A percentile compares a stretch with the other conserved stretches of the same genome.
Conservation (phyloP, 2,888 invertebrate genomes). For the Blera fallax region DNA sequence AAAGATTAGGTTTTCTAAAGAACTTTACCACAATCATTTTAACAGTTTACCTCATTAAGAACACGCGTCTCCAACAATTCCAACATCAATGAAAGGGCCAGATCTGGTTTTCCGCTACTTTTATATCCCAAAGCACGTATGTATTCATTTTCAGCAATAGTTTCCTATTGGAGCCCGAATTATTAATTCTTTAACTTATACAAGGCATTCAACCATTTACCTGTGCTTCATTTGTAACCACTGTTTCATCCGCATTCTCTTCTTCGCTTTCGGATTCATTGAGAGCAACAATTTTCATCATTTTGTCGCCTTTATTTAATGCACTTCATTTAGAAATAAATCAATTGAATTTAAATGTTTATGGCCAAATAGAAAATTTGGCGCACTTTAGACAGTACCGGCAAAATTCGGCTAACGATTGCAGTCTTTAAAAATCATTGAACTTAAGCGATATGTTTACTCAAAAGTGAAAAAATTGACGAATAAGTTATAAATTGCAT, state of each 20-base stretch:
- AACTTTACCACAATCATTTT: not conserved
- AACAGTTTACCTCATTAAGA: constrained; percentile 73
- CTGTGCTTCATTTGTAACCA: constrained; percentile 74
- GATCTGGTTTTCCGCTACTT: constrained; percentile 71
- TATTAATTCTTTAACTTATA: not conserved
- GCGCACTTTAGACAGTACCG: constrained; percentile 29
- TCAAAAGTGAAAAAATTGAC: not conserved
- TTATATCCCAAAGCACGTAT: constrained; percentile 74
- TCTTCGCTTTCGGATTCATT: constrained; percentile 73
- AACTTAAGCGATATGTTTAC: not conserved
- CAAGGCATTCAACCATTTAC: constrained; percentile 31
- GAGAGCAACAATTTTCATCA: constrained; percentile 75
- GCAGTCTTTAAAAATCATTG: not conserved
- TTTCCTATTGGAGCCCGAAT: constrained; percentile 66
- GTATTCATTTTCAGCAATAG: constrained; percentile 75
- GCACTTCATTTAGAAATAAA: not conserved
- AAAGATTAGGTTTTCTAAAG: not conserved
- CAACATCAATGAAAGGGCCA: constrained; percentile 71
- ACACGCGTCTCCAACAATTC: constrained; percentile 74
- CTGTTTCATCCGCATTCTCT: constrained; percentile 61
- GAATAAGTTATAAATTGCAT: not conserved
- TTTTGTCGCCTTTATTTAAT: constrained; percentile 24
- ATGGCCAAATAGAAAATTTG: not conserved
- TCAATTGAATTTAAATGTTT: not conserved
- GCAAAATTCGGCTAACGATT: not conserved